These are phyloP conservation scores for Lordiphosa clarofinis DNA, from an alignment of 1,140 invertebrate genomes.

Conservation along the genomic window DNA sequence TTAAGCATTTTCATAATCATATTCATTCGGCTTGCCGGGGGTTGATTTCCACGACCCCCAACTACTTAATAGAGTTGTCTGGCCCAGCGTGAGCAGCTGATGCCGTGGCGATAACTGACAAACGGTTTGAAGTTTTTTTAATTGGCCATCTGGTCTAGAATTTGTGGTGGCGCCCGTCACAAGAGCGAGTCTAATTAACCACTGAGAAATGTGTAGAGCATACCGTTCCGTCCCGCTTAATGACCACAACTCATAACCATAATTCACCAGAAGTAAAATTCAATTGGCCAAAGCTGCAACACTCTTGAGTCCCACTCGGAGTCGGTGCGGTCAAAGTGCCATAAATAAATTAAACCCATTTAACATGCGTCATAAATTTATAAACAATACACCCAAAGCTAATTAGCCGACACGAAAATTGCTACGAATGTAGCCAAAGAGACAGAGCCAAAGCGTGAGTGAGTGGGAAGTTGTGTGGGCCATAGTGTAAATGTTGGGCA, in stretches of 20 bases:
- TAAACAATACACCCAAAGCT: constrained; percentile 75
- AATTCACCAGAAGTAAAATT: constrained; percentile 61
- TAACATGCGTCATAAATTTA: constrained; percentile 76
- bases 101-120: constrained; percentile 46
- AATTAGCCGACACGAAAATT: constrained; percentile 74
- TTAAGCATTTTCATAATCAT: constrained; percentile 28
- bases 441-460: constrained; percentile 4
- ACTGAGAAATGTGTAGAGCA: constrained; percentile 43
- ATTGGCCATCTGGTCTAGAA: constrained; percentile 21
- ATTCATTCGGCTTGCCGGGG: constrained; percentile 7
- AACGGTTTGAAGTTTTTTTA: constrained; percentile 53
- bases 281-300: constrained; percentile 58
- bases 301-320: constrained; percentile 17
- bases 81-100: constrained; percentile 47
- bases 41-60: constrained; percentile 16
- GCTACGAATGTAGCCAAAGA: constrained; percentile 46
- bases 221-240: constrained; percentile 17
- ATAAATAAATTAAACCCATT: constrained; percentile 77
- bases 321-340: constrained; percentile 50
- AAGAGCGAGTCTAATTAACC: constrained; percentile 50
- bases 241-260: constrained; percentile 54
- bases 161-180: constrained; percentile 21
- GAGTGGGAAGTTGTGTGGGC: constrained; percentile 15
- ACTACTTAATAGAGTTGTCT: constrained; percentile 58
- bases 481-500: constrained; percentile 40